phyloP scores from a whole-genome alignment of 2,797 vertebrate species.

The Poecilia wingei region DNA sequence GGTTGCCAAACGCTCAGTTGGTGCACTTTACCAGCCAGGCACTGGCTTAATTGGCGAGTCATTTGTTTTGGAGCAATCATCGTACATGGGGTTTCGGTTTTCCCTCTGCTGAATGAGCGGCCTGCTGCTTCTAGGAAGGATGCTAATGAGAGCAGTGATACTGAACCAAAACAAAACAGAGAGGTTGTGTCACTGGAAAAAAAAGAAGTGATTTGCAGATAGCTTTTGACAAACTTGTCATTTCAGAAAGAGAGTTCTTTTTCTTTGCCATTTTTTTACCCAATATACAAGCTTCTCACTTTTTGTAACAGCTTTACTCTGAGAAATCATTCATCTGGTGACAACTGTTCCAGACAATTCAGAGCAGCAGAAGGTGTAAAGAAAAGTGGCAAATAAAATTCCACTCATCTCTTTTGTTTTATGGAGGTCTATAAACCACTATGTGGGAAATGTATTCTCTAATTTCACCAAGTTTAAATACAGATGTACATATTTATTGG shows the following conservation, averaged over 20 bases:
- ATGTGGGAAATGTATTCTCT: slow-evolving; percentile 1
- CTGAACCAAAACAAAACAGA: slow-evolving; percentile 10
- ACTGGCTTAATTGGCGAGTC: slow-evolving; percentile 11
- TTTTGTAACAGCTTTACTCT: neutral
- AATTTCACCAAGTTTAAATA: slow-evolving; percentile 16
- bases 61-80: slow-evolving; percentile 25
- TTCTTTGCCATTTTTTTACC: neutral
- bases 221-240: neutral
- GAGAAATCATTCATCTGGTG: neutral
- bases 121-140: slow-evolving; percentile 17
- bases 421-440: slow-evolving; percentile 5
- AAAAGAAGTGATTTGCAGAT: neutral
- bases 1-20: slow-evolving; percentile 7
- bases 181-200: neutral
- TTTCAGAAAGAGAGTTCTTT: neutral
- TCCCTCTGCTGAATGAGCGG: slow-evolving; percentile 12
- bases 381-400: neutral
- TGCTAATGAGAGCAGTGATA: slow-evolving; percentile 5
- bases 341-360: neutral
- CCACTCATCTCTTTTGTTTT: neutral
- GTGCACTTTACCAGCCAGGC: neutral
- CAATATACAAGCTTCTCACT: neutral
- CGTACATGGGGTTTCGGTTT: neutral
- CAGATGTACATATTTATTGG: neutral
- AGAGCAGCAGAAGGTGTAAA: neutral